Percentiles rank a stretch among this genome's conserved stretches.
These are phyloP conservation scores for Podilymbus podiceps DNA, from an alignment of 2,113 vertebrate genomes.

Conservation along the genomic window DNA sequence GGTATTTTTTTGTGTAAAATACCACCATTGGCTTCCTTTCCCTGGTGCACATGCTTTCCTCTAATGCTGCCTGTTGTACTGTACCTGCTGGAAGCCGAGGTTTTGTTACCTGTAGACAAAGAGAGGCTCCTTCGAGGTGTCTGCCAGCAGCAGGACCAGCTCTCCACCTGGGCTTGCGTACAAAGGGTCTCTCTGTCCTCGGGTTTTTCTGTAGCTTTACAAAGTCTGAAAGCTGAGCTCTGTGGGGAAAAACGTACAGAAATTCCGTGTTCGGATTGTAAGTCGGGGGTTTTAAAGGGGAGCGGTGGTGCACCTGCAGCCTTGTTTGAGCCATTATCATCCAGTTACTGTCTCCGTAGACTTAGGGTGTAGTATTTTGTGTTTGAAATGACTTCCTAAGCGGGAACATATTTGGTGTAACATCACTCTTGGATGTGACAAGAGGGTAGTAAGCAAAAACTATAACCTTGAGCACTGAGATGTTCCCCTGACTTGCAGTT, in stretches of 20 bases:
- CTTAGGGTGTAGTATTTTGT: not conserved
- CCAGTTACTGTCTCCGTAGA: not conserved
- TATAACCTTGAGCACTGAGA: not conserved
- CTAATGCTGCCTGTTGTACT: not conserved
- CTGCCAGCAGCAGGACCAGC: not conserved
- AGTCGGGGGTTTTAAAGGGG: not conserved
- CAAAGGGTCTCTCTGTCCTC: slow-evolving; percentile 65
- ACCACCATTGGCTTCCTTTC: not conserved
- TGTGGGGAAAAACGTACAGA: not conserved
- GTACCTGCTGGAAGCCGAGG: slow-evolving; percentile 29
- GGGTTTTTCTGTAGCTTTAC: not conserved
- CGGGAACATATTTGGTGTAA: not conserved
- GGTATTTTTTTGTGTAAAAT: not conserved
- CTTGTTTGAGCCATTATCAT: not conserved
- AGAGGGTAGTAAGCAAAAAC: not conserved
- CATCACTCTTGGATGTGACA: not conserved
- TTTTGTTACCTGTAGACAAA: slow-evolving; percentile 51
- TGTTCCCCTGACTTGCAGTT: not conserved
- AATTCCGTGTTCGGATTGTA: not conserved
- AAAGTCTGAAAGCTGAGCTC: slow-evolving; percentile 56
- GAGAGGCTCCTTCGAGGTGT: slow-evolving; percentile 46
- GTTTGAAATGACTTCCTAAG: not conserved
- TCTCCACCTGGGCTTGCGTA: slow-evolving; percentile 24
- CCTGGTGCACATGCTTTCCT: not conserved
- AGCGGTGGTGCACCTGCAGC: not conserved